Base-by-base conservation (phyloP, 2,888 invertebrate genomes). In the Lycophotia porphyrea region DNA sequence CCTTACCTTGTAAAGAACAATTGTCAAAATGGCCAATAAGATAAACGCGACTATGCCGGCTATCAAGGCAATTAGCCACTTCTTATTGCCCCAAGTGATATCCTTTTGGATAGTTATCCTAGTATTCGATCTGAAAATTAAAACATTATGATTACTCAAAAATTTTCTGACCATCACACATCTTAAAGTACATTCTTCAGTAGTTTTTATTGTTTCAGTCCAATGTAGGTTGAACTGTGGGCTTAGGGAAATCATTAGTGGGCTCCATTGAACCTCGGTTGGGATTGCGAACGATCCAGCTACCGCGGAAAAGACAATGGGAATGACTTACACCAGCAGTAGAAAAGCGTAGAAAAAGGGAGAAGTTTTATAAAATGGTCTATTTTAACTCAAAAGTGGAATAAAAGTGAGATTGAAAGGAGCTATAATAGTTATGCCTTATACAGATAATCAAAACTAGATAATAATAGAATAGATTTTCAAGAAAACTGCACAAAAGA, bases 1-100 rank as follows among this genome's bases (percentile, higher is more conserved):
- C 86, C 55, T 85, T 88, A 94, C 94, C 92, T 89, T 92, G 49
- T 88, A 92, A 7, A 93, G 84, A 39, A 90, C 68, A 8, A 81
- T 84, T 2, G 86, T 85, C 0, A 92, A 34, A 5, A 92, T 58
- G 2, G 84, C 82, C 34, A 94, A 68, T 27, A 93, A 52, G 0
- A 94, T 24, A 1, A 91, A 3, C 0, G 91, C 92, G 0, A 91
- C 66, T 13, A 92, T 44, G 3, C 86, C 71, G 0, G 91, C 90
- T 9, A 93, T 77, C 2, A 91, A n/a, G 15, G 89, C 87, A 4
- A 93, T 89, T 2, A 91, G 71, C 0, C 71, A 60, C 61, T 90
- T 91, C 31, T 91, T 90, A 42, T 90, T 90, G 0, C 78, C 85
- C 8, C 93, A 65, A 2, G 88, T 74, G 2, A 83, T 31, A 39